Evolutionary conservation across 2,888 invertebrate genomes (phyloP), one percentile per base, ranked within the genome.

Genomic region (Ennomos erosarius): DNA sequence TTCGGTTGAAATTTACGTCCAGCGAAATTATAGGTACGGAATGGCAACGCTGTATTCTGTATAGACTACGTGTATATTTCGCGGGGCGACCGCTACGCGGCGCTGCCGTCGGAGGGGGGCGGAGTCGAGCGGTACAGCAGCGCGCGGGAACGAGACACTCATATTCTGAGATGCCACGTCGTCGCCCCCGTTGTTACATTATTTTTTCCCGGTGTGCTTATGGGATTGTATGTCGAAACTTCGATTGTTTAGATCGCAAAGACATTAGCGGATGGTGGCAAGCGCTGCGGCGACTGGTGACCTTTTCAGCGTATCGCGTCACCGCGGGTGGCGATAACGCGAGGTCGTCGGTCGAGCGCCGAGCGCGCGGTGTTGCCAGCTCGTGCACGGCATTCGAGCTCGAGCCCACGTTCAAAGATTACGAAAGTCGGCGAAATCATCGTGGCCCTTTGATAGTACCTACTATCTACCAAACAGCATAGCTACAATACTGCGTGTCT

Each of bases 21-120:
- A 91, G 92, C 91, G 90, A 92, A 93, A 93, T 91, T 88, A 90
- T 91, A 90, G 86, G 88, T 92, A 91, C 91, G 90, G 88, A 91
- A 89, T 92, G 92, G 92, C 90, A 91, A 91, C 92, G 92, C 87
- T 87, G 89, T 90, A 88, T 87, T 89, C 87, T 87, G 89, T 90
- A 88, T 87, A 89, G 83, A 67, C 85, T 84, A 82, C 82, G 84
- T 83, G 71, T 77, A 75, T 71, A 76, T 83, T 87, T 84, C 86
- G 84, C 86, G 81, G 77, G 74, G 73, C 85, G 78, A 79, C 88
- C 91, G 88, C 86, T 78, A 84, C 87, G 85, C 85, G 87, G 91
- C 90, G 90, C 76, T 75, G 75, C 66, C 59, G 72, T 74, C 82
- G 79, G 83, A 78, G 84, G 86, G 84, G 80, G 91, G 88, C 87